Evolutionary conservation across 1,140 invertebrate species (phyloP).

Genomic region (Zeugodacus cucurbitae): DNA sequence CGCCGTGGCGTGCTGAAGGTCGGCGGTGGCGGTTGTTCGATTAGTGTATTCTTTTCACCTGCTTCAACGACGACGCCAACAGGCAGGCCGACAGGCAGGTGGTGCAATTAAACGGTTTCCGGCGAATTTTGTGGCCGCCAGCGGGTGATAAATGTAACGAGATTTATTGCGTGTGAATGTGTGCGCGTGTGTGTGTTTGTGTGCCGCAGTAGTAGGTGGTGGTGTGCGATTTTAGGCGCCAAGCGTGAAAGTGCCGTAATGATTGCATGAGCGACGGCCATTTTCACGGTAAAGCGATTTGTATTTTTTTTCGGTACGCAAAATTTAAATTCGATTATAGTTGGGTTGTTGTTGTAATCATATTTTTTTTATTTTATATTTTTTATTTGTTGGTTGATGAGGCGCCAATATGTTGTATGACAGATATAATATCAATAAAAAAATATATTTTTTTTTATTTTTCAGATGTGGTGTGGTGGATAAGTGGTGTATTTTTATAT

Average conservation of each 20-base stretch:
- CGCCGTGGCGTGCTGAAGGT: conserved; percentile 62
- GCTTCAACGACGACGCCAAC: not conserved
- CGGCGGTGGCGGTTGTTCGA: conserved; percentile 61
- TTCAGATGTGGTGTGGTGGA: too few species aligned
- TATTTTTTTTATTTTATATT: not conserved
- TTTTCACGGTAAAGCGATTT: not conserved
- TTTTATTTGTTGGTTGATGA: not conserved
- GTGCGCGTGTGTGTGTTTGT: not conserved
- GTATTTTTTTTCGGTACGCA: not conserved
- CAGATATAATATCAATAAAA: too few species aligned
- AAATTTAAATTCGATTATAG: not conserved
- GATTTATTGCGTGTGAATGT: not conserved
- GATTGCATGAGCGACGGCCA: not conserved
- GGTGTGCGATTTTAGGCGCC: not conserved
- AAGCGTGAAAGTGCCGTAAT: not conserved
- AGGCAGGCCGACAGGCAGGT: not conserved
- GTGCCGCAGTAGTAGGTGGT: not conserved
- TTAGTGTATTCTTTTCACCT: conserved; percentile 64
- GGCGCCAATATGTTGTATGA: not conserved
- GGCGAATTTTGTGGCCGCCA: not conserved
- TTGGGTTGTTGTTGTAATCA: not conserved
- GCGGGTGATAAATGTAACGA: not conserved
- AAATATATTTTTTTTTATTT: too few species aligned
- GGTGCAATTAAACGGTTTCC: conserved; percentile 14
- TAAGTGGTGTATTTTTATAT: too few species aligned